Evolutionary conservation across 2,797 vertebrate genomes (phyloP).

Genomic region (Podarcis lilfordi): DNA sequence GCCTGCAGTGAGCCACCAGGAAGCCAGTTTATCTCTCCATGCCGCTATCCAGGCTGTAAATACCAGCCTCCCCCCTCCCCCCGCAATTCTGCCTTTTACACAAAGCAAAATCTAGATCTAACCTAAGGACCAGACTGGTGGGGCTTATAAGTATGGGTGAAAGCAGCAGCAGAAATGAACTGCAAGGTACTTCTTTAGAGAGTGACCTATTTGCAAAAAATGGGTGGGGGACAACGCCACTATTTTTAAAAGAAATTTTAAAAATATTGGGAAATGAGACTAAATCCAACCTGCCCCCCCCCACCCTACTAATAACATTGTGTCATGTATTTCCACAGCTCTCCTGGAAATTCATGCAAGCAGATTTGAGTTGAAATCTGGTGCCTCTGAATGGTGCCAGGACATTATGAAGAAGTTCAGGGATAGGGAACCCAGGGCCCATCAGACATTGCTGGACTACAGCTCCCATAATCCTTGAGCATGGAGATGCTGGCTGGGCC

Average conservation of each 20-base stretch:
- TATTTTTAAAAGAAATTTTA: slow-evolving; percentile 17
- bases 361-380: background rate
- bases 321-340: background rate
- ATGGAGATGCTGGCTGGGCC: no score
- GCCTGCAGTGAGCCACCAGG: background rate
- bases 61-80: background rate
- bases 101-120: background rate
- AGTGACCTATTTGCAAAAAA: background rate
- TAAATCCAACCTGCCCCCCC: background rate
- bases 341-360: background rate
- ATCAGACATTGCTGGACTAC: no score
- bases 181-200: background rate
- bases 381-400: no score
- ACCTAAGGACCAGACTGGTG: background rate
- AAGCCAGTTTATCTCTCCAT: background rate
- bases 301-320: background rate
- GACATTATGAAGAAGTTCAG: background rate
- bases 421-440: no score
- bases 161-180: background rate
- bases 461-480: no score
- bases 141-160: background rate
- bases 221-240: background rate
- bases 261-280: background rate
- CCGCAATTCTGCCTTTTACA: background rate
- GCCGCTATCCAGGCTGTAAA: background rate